Percentiles rank a stretch among this genome's conserved stretches.
These are phyloP conservation scores for Nerophis lumbriciformis DNA, from an alignment of 2,113 vertebrate species.

Conservation along the genomic window DNA sequence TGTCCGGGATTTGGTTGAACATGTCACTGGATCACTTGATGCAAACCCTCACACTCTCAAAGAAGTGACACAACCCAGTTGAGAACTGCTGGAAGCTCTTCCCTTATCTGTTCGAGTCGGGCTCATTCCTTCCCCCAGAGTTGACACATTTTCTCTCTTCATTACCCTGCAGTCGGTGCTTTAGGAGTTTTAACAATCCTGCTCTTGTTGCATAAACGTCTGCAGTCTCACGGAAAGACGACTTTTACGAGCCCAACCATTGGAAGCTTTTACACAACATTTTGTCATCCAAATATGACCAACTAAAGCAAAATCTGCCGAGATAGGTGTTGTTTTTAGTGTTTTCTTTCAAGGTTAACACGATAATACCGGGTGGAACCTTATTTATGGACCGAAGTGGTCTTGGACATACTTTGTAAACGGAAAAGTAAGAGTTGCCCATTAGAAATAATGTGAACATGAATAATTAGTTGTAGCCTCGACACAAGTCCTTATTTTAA, in stretches of 20 bases:
- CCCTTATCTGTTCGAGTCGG: conserved; percentile 60
- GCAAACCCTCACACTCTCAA: conserved; percentile 18
- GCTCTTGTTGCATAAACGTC: neutral
- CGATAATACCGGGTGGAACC: no score
- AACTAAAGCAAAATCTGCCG: neutral
- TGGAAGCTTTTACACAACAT: neutral
- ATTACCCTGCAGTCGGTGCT: conserved; percentile 42
- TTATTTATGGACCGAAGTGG: no score
- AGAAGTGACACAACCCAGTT: conserved; percentile 44
- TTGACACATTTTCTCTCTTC: conserved; percentile 61
- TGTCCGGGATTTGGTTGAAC: conserved; percentile 65
- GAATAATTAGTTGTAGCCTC: no score
- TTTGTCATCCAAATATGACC: neutral
- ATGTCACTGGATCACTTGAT: conserved; percentile 67
- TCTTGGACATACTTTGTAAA: no score
- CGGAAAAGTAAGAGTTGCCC: no score
- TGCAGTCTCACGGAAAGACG: conserved; percentile 1
- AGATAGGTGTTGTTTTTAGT: neutral
- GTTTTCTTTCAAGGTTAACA: no score
- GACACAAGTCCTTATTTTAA: no score
- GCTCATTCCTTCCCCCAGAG: conserved; percentile 51
- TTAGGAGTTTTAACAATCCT: conserved; percentile 32
- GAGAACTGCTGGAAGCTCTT: conserved; percentile 47
- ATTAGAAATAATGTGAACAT: no score
- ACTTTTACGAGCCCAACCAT: neutral